These are phyloP conservation scores for Papilio gigon DNA, from an alignment of 2,888 invertebrate genomes.

Conservation along the genomic window DNA sequence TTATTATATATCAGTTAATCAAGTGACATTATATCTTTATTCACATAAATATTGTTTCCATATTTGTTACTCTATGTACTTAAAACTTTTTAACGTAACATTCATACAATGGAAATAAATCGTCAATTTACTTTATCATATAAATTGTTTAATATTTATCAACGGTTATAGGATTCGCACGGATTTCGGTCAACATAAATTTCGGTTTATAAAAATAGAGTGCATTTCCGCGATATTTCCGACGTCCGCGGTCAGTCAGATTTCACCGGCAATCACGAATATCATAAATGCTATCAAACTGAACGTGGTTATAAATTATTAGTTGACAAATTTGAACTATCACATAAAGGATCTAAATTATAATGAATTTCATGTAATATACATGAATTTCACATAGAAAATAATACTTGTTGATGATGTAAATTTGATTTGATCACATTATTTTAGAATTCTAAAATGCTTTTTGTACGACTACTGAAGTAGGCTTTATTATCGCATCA, in stretches of 20 bases:
- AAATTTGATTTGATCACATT: too few relatives aligned
- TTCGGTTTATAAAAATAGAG: slow-evolving; percentile 6
- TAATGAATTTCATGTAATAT: background rate
- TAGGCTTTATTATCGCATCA: too few relatives aligned
- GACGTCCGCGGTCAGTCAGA: background rate
- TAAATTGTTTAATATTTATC: slow-evolving; percentile 15
- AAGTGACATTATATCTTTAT: too few relatives aligned
- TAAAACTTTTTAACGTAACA: too few relatives aligned
- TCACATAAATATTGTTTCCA: too few relatives aligned
- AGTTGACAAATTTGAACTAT: background rate
- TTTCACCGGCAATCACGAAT: slow-evolving; percentile 2
- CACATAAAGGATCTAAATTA: background rate
- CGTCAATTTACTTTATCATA: background rate
- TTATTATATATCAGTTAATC: too few relatives aligned
- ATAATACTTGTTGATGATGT: too few relatives aligned
- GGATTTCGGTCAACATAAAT: background rate
- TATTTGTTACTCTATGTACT: too few relatives aligned
- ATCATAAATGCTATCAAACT: slow-evolving; percentile 4
- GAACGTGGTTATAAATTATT: slow-evolving; percentile 13
- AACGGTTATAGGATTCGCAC: slow-evolving; percentile 5
- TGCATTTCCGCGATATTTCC: background rate
- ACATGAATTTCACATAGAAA: too few relatives aligned
- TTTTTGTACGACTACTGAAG: too few relatives aligned
- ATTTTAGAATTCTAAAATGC: too few relatives aligned
- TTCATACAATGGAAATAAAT: background rate